Conservation (phyloP, 2,797 vertebrate species). For the Mycteria americana region DNA sequence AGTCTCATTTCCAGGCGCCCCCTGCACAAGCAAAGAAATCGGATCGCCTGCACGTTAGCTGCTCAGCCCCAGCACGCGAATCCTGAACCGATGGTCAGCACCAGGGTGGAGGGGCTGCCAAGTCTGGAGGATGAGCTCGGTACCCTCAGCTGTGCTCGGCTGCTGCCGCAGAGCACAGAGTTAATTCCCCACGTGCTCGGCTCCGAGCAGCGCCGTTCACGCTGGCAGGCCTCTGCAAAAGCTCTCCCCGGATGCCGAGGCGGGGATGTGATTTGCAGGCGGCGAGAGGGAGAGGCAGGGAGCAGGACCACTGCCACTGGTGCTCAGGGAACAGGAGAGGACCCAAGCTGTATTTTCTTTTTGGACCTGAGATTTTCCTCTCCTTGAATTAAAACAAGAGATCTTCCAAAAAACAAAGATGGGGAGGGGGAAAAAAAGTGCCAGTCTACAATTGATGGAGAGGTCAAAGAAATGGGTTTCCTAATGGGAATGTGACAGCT, state of each 20-base stretch:
- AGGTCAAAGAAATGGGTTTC: constrained; percentile 4
- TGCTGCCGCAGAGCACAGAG: neutral
- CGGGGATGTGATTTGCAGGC: neutral
- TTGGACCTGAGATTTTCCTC: neutral
- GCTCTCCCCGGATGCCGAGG: neutral
- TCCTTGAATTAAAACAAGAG: neutral
- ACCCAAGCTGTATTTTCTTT: neutral
- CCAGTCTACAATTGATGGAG: neutral
- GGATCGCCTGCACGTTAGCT: neutral
- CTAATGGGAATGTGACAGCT: neutral
- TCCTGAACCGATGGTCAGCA: neutral
- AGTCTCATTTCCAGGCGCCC: neutral
- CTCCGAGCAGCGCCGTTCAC: neutral
- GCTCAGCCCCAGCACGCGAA: neutral
- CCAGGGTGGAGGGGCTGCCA: neutral
- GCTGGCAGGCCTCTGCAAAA: neutral
- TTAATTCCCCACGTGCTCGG: neutral
- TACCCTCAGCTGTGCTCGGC: neutral
- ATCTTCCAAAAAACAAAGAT: neutral
- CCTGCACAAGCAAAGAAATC: neutral
- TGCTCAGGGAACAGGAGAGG: neutral
- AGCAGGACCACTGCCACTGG: neutral
- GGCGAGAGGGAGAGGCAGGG: neutral
- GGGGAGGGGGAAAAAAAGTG: neutral
- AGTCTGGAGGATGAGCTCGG: neutral